Base-by-base conservation (phyloP, 2,113 vertebrate species). In the Pipa parva region DNA sequence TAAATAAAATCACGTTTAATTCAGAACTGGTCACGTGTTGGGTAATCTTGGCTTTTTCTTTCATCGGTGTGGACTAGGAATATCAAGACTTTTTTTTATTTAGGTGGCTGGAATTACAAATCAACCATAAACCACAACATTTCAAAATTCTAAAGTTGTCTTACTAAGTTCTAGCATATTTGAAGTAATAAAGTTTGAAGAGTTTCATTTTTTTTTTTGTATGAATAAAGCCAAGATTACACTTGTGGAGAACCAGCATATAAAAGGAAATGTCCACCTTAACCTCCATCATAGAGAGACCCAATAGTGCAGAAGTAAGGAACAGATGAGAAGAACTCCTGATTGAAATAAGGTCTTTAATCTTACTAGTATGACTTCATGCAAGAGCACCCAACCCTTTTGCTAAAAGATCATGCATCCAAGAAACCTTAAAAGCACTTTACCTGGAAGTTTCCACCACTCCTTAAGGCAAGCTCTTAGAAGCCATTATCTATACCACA, bases 401-500 rank as follows among this genome's bases (percentile, higher is more conserved):
- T 81, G 71, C 63, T 74, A 56, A 78, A 81, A 78, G 72, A 26
- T 73, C 89, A 90, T 88, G 88, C 88, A 86, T 79, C 75, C 63
- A 73, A 67, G 62, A 77, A 81, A 85, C 80, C 71, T 59, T 79
- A 46, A 73, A 60, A 64, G 75, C 75, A 78, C 71, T 84, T 92
- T 96, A 95, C 94, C 93, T 97, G 58, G 74, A 71, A 81, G 74
- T 80, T 73, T 87, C 85, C 86, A 87, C 46, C 81, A 89, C 79
- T 81, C 81, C 72, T 89, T 94, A 95, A 76, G 90, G 86, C 85
- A 83, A 79, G 81, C 80, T 80, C 85, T 88, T 90, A 90, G 89
- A 84, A 88, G 90, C 90, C 87, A 87, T 86, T 90, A 88, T 96
- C 95, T 97, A 92, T 66, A 92, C 92, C 92, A 90, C 85, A 95